Base-by-base conservation (phyloP, 1,140 invertebrate species). In the Drosophila miranda region DNA sequence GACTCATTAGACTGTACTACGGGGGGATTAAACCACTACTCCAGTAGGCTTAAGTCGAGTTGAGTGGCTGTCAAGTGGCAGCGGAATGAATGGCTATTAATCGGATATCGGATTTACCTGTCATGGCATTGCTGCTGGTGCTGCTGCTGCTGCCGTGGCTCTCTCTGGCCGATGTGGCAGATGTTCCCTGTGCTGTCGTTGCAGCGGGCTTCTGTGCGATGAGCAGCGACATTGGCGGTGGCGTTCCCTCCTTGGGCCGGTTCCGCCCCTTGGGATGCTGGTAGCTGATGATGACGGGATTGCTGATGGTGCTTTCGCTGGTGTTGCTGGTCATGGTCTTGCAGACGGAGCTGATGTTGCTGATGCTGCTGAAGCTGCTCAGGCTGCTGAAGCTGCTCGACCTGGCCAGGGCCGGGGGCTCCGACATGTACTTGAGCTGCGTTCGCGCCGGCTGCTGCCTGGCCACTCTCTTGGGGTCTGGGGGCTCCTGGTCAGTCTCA, bases 71-170 rank as follows among this genome's bases (percentile, higher is more conserved):
- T 30, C 28, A 34, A 11, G 2, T 3, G 30, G 30, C 7, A 9
- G 8, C 28, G 19, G 19, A 19, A 1, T 11, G 11, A 38, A 13
- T 38, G 34, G 11, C 34, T 38, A 38, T 58, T 13, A 9, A 9
- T 9, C 2, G 6, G n/a, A 50, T 16, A 9, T 9, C 4, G 3
- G 8, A 50, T 16, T 34, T 68, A 89, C 88, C 88, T 84, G 88
- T 90, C 87, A 90, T 89, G 21, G 88, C 88, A 62, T 79, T 84
- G 52, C 63, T 72, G n/a, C n/a, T n/a, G n/a, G n/a, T n/a, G n/a
- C n/a, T n/a, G n/a, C n/a, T n/a, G n/a, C n/a, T n/a, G 64, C 49
- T 64, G 58, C 63, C 56, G 59, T 50, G 43, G 11, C 45, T 45
- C 21, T 66, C 58, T 5, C 68, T 51, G 46, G 56, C 30, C 55